Base-by-base conservation (phyloP, 2,113 vertebrate species). In the Triplophysa rosa region DNA sequence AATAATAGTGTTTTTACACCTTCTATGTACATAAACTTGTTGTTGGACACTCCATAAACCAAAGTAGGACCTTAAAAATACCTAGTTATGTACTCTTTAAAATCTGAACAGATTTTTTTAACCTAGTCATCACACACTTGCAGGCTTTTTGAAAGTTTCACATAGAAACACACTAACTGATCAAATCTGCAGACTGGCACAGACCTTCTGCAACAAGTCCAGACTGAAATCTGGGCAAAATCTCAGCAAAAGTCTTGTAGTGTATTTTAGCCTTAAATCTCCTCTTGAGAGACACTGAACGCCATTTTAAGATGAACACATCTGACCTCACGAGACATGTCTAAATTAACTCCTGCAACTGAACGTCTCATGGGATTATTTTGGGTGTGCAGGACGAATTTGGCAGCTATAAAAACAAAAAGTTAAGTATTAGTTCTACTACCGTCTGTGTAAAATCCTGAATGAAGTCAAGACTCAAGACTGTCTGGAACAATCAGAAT, bases 201-300 rank as follows among this genome's bases (percentile, higher is more conserved):
- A 29, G 29, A 29, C 29, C 4, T 29, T 29, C 29, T 29, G 29
- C 29, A 29, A 29, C 29, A 29, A 29, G 40, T 17, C 67, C 78
- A 63, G 78, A 5, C 29, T 29, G 29, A 4, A 29, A 29, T 8
- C 13, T 80, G 72, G 78, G 67, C 59, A 67, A 72, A 72, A 42
- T 2, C 56, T 72, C 69, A 23, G 52, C 52, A 54, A 59, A 54
- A 1, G 7, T 16, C 29, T 29, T 42, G 33, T 54, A 40, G 19
- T 58, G 8, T 59, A 29, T 40, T 29, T 29, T 29, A 29, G 29
- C 29, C 29, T 29, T 29, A 29, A 24, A 21, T 58, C 12, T 7
- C 33, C 16, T 56, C 54, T 42, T 54, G 40, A 17, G 33, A 72
- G 69, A 72, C 11, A 2, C 29, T 37, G 13, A 37, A 45, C 66